These are phyloP conservation scores for Acronicta alni DNA, from an alignment of 2,888 invertebrate species.

Conservation along the genomic window DNA sequence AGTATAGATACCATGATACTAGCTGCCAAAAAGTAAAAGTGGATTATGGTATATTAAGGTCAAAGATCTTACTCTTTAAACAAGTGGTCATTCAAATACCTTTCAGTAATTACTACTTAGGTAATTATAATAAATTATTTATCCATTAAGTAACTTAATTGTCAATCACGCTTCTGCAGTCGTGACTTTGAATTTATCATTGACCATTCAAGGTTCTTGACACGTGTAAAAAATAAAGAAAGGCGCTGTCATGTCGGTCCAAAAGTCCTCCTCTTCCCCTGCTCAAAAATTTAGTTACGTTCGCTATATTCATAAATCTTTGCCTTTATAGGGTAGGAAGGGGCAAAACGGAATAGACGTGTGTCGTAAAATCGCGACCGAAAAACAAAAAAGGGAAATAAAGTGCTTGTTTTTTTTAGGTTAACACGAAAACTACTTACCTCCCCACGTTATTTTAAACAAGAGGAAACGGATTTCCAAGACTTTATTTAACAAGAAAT, in stretches of 20 bases:
- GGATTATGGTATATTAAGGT: no score
- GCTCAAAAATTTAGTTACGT: slow-evolving; percentile 30
- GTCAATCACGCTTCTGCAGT: slow-evolving; percentile 33
- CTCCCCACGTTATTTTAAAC: slow-evolving; percentile 1
- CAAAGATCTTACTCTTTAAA: no score
- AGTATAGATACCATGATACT: no score
- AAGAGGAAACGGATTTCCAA: not conserved
- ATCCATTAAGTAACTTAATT: slow-evolving; percentile 21
- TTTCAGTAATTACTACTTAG: not conserved
- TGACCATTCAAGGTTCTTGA: slow-evolving; percentile 29
- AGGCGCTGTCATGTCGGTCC: slow-evolving; percentile 1
- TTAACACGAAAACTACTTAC: slow-evolving; percentile 2
- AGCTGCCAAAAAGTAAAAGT: no score
- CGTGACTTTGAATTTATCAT: slow-evolving; percentile 38
- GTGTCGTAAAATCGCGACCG: not conserved
- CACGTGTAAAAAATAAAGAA: slow-evolving; percentile 43
- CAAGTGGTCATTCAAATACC: no score
- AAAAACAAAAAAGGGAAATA: slow-evolving; percentile 11
- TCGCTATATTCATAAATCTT: slow-evolving; percentile 41
- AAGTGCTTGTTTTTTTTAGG: not conserved
- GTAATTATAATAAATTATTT: slow-evolving; percentile 7
- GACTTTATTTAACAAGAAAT: slow-evolving; percentile 1
- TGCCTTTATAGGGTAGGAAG: slow-evolving; percentile 20
- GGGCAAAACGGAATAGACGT: slow-evolving; percentile 22
- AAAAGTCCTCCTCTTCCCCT: slow-evolving; percentile 11